A percentile compares a stretch with the other conserved stretches of the same genome.
These are phyloP conservation scores for Zaprionus vittiger DNA, from an alignment of 1,140 invertebrate species.

Conservation along the genomic window DNA sequence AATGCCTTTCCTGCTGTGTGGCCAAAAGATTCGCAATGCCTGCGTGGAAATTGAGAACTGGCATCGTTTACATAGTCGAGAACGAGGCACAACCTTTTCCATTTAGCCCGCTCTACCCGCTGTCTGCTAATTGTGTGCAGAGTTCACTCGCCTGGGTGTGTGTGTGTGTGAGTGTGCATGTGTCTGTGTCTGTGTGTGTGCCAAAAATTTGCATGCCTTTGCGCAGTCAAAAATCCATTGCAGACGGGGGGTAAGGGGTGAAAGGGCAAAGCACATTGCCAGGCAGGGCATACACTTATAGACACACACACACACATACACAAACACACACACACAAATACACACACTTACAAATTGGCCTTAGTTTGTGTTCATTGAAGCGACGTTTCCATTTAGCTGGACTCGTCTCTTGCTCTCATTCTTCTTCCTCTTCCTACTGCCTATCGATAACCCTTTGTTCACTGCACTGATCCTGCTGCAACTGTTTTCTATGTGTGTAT, in stretches of 20 bases:
- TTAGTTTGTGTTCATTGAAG: conserved; percentile 60
- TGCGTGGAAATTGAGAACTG: conserved; percentile 43
- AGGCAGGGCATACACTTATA: background rate
- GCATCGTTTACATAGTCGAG: conserved; percentile 50
- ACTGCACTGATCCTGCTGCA: conserved; percentile 36
- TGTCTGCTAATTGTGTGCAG: conserved; percentile 48
- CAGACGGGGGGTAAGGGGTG: conserved; percentile 29
- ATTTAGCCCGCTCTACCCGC: conserved; percentile 16
- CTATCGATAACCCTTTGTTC: conserved; percentile 51
- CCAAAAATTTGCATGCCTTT: conserved; percentile 73
- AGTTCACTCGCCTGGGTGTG: background rate
- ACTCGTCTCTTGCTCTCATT: background rate
- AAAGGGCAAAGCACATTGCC: conserved; percentile 10
- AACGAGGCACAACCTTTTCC: background rate
- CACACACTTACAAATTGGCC: conserved; percentile 23
- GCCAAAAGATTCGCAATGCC: conserved; percentile 55
- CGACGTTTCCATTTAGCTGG: conserved; percentile 25
- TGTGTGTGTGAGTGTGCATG: conserved; percentile 5
- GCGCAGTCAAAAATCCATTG: conserved; percentile 35
- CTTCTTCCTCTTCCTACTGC: conserved; percentile 10
- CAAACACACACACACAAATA: background rate
- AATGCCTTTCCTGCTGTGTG: conserved; percentile 40
- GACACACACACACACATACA: background rate
- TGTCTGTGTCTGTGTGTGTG: conserved; percentile 60
- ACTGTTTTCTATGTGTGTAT: conserved; percentile 2